A percentile compares a stretch with the other conserved stretches of the same genome.
Evolutionary conservation across 2,797 vertebrate species (phyloP).

Genomic region (Sarcoramphus papa): DNA sequence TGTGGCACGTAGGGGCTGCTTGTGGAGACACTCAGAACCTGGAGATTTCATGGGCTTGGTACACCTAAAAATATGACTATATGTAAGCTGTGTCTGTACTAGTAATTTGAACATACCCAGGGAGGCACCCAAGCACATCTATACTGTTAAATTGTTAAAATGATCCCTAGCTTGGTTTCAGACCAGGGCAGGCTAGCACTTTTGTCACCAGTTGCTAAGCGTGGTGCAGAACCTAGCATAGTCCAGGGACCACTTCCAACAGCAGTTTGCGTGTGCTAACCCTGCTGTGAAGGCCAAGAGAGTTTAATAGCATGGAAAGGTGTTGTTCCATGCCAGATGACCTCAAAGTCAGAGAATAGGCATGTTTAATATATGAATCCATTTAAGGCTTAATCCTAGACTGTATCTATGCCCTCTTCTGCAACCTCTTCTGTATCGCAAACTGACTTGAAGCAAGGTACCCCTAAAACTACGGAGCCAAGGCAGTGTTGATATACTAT

Average conservation of each 20-base stretch:
- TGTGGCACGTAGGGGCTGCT: fast-evolving
- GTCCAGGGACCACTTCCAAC: background rate
- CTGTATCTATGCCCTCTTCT: background rate
- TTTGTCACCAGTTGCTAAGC: background rate
- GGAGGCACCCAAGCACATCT: background rate
- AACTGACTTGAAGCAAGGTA: background rate
- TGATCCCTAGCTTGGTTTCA: background rate
- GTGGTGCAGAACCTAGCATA: background rate
- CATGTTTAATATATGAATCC: background rate
- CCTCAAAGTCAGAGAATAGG: background rate
- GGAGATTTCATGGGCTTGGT: background rate
- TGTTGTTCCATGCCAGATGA: background rate
- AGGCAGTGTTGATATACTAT: background rate
- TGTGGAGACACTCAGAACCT: fast-evolving
- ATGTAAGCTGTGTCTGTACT: background rate
- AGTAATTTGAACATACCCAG: background rate
- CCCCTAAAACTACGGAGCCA: background rate
- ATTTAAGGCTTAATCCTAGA: background rate
- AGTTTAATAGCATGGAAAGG: background rate
- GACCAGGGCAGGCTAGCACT: background rate
- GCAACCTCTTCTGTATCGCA: background rate
- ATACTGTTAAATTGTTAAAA: background rate
- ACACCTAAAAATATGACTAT: background rate
- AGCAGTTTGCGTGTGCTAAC: background rate
- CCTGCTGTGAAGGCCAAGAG: background rate